These are phyloP conservation scores for Caenorhabditis japonica DNA, from an alignment of 2,888 invertebrate genomes.

Conservation along the genomic window DNA sequence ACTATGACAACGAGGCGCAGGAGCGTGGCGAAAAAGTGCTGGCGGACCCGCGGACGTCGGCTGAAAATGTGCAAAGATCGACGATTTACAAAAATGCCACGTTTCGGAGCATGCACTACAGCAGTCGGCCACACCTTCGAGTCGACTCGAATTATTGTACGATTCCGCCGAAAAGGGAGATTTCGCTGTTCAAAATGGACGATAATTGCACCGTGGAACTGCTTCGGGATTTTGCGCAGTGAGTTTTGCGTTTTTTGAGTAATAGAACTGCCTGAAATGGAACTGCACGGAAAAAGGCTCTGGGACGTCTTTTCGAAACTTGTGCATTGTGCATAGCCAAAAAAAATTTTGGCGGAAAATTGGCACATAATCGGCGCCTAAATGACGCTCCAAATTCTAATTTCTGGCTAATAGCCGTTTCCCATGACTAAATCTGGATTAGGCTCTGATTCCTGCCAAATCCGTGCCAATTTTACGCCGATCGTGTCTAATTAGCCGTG, in stretches of 20 bases:
- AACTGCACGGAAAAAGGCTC: no score
- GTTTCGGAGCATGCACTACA: background rate
- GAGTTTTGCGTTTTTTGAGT: background rate
- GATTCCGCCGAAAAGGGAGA: conserved; percentile 35
- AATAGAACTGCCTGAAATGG: no score
- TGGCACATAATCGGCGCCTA: no score
- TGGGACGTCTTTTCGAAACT: no score
- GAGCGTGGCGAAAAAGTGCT: background rate
- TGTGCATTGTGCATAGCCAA: no score
- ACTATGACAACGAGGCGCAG: background rate
- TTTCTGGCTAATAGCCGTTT: no score
- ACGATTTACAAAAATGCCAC: background rate
- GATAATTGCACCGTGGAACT: conserved; percentile 37
- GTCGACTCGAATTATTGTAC: conserved; percentile 37
- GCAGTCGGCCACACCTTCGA: conserved; percentile 1
- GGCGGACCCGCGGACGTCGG: conserved; percentile 7
- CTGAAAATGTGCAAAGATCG: background rate
- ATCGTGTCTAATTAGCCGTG: no score
- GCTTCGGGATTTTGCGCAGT: conserved; percentile 37
- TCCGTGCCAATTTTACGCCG: no score
- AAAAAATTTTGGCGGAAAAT: no score
- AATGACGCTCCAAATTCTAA: no score
- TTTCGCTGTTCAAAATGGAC: conserved; percentile 46
- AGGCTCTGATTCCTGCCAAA: no score
- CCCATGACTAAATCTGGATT: no score